phyloP scores from a whole-genome alignment of 2,797 vertebrate species.

The Danionella dracula region DNA sequence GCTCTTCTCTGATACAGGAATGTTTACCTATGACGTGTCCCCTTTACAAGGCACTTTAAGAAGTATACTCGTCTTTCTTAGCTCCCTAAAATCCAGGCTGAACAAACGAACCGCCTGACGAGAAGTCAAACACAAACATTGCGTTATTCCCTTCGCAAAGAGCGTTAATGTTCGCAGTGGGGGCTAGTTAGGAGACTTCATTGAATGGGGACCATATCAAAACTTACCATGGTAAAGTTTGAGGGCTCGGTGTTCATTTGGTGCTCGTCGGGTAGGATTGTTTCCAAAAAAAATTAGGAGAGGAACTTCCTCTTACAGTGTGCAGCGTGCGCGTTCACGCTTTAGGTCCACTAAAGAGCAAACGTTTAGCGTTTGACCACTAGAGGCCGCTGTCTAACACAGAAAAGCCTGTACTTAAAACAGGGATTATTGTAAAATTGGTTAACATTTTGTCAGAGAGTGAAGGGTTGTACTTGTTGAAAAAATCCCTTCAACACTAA shows the following conservation, averaged over 20 bases:
- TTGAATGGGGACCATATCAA: not conserved
- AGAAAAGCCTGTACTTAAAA: too few relatives aligned
- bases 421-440: too few relatives aligned
- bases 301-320: conserved; percentile 15
- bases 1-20: too few relatives aligned
- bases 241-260: not conserved
- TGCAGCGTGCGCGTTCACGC: not conserved
- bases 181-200: not conserved
- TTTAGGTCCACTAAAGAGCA: not conserved
- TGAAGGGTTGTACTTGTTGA: too few relatives aligned
- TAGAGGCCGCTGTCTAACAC: not conserved
- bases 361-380: not conserved
- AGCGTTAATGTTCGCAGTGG: not conserved
- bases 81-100: too few relatives aligned
- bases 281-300: conserved; percentile 24
- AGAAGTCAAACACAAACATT: not conserved
- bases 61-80: not conserved
- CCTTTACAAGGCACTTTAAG: not conserved
- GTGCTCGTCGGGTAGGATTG: not conserved
- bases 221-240: conserved; percentile 32
- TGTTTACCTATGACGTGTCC: too few relatives aligned
- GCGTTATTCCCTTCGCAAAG: not conserved
- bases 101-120: not conserved
- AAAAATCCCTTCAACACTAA: too few relatives aligned
- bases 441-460: too few relatives aligned